Base-by-base conservation (phyloP, 2,888 invertebrate genomes). In the Tenthredo amoena region DNA sequence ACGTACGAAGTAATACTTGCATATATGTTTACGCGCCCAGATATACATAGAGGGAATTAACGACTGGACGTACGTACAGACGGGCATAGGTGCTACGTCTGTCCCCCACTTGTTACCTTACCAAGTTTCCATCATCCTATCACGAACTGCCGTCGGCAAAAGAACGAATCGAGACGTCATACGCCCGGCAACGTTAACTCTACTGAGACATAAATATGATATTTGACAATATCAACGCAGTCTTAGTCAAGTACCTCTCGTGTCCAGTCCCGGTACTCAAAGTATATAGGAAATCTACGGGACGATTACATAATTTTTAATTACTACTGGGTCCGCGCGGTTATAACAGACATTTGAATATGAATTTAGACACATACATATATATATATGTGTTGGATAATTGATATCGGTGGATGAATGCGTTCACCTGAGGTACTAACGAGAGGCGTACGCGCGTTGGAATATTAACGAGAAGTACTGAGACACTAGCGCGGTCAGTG, bases 151-250 rank as follows among this genome's bases (percentile, higher is more conserved):
- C 81, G 62, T 43, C 40, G 81, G 81, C 81, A 62, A 62, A 81
- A 81, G 81, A 81, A 81, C 81, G 62, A 81, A 37, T 37, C 81
- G 62, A 81, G 81, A 62, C 81, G 81, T 81, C 58, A 81, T 58
- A 81, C 81, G 81, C 81, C 58, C 86, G 84, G 87, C 82, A 84
- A 86, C 86, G 87, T 87, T 87, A 87, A 81, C 81, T 87, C 86
- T 83, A 86, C 87, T 76, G 86, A 74, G 71, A 85, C 86, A 86
- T 85, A 86, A 89, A 89, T 87, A 89, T 89, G 90, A 88, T 83
- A 87, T 85, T 87, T 86, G 77, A 81, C 84, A 79, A 87, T 40
- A 81, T 81, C 37, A 81, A 81, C 81, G 81, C 62, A 81, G 81
- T 81, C 34, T 81, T 81, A 50, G 81, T 40, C 62, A 58, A 81